Base-by-base conservation (phyloP, 2,113 vertebrate species). In the Oplegnathus fasciatus region DNA sequence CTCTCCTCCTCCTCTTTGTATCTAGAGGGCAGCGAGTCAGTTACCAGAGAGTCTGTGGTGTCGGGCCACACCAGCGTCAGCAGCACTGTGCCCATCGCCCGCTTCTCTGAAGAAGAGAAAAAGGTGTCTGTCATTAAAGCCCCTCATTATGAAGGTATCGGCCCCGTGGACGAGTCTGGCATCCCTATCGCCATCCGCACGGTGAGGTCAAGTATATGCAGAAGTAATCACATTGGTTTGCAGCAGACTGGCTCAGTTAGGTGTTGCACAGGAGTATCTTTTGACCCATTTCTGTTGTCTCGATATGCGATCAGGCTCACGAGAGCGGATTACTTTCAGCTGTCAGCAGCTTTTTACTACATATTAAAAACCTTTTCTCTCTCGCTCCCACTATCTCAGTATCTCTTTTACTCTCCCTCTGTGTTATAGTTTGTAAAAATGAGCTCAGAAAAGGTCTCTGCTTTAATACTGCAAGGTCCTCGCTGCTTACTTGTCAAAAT, bases 141-240 rank as follows among this genome's bases (percentile, higher is more conserved):
- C 5, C 98, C 98, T 0, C 98, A 99, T 91, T 99, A 99, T 89
- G 94, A 97, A 62, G 98, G 98, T 78, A 99, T 99, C 62, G 98
- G 98, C 88, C 98, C 98, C 0, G 97, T 99, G 89, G 97, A 99
- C 76, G 97, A 98, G 91, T 97, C 97, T 46, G 98, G 98, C 94
- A 98, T 99, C 92, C 98, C 98, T 73, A 98, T 98, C 14, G 98
- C 98, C 91, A 98, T 99, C 90, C 96, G 98, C 95, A 98, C 98
- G 95, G 98, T 99, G 96, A 96, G 97, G 14, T 55, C 50, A 37
- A 30, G 57, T 24, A 6, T 1, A 3, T 60, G 58, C 11, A 26
- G 8, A 69, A 17, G 75, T n/a, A 7, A 61, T 34, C 46, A 20
- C 7, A 2, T 11, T 40, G 14, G 32, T 66, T 78, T 55, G 10